Base-by-base conservation (phyloP, 2,113 vertebrate species). In the Onychorhynchus coronatus region DNA sequence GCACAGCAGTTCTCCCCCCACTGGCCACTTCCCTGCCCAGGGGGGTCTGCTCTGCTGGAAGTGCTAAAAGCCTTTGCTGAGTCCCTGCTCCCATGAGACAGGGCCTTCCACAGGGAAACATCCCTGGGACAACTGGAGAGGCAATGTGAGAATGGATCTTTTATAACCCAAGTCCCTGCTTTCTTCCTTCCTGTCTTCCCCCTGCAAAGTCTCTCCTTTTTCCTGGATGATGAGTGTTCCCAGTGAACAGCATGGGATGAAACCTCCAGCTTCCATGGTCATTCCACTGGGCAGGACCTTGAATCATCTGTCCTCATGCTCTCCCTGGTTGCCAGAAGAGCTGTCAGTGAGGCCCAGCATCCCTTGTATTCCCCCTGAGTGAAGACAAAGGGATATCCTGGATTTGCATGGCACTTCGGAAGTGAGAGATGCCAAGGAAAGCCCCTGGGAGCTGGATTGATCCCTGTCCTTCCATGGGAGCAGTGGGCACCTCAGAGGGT, bases 91-190 rank as follows among this genome's bases (percentile, higher is more conserved):
- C 58, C 6, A 2, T 0, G 27, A 63, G 33, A 41, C 5, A 0
- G 0, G 11, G 0, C 1, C 15, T 35, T 28, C 61, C 10, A 2
- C 39, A 9, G 71, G 18, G 3, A 27, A 28, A 19, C 22, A 2
- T 18, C 50, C 10, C 79, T n/a, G 33, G 52, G 52, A 28, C 27
- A 14, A 15, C 61, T 35, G 76, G 27, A 9, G 53, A 12, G 56
- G 13, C n/a, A 8, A 1, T 3, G 47, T 24, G 44, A 25, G 72
- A 61, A 31, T 12, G 42, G 61, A 30, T 11, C 55, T 74, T 61
- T 15, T 2, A 1, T 46, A 24, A n/a, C 8, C 39, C 8, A 16
- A 1, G 14, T 35, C 44, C 41, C 11, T 4, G 21, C 12, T 35
- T 41, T 5, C n/a, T 12, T 33, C 42, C 31, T 33, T 49, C 28